These are phyloP conservation scores for Dasysyrphus albostriatus DNA, from an alignment of 2,888 invertebrate species.

Conservation along the genomic window DNA sequence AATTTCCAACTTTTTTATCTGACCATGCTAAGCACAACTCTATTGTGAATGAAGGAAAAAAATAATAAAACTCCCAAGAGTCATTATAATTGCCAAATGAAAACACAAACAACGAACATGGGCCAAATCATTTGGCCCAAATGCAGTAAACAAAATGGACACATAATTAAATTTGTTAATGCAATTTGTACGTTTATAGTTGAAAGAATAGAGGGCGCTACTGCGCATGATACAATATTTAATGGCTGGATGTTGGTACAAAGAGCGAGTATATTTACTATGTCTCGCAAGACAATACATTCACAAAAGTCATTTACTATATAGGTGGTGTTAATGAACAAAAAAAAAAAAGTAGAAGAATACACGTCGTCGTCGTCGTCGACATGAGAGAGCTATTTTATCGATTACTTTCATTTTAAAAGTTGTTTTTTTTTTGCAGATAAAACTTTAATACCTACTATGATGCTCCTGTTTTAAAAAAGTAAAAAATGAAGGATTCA, in stretches of 20 bases:
- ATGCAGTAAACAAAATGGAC: constrained; percentile 75
- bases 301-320: constrained; percentile 14
- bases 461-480: background rate
- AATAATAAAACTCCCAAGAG: constrained; percentile 55
- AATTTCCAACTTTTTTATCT: background rate
- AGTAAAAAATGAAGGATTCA: background rate
- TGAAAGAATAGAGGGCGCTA: constrained; percentile 24
- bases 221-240: constrained; percentile 68
- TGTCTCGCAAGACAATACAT: constrained; percentile 41
- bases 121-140: constrained; percentile 59
- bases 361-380: constrained; percentile 8
- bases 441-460: constrained; percentile 4
- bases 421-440: constrained; percentile 3
- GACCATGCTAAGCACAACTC: background rate
- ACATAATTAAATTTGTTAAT: constrained; percentile 75
- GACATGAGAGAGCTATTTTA: constrained; percentile 48
- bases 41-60: constrained; percentile 7
- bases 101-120: constrained; percentile 34
- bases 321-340: constrained; percentile 40
- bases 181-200: constrained; percentile 62
- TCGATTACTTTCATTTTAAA: constrained; percentile 72
- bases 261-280: constrained; percentile 28
- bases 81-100: constrained; percentile 37
- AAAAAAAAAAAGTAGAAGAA: constrained; percentile 28
- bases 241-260: constrained; percentile 25